Evolutionary conservation across 1,140 invertebrate genomes (phyloP), one percentile per base, ranked within the genome.

Genomic region (Bradysia coprophila): DNA sequence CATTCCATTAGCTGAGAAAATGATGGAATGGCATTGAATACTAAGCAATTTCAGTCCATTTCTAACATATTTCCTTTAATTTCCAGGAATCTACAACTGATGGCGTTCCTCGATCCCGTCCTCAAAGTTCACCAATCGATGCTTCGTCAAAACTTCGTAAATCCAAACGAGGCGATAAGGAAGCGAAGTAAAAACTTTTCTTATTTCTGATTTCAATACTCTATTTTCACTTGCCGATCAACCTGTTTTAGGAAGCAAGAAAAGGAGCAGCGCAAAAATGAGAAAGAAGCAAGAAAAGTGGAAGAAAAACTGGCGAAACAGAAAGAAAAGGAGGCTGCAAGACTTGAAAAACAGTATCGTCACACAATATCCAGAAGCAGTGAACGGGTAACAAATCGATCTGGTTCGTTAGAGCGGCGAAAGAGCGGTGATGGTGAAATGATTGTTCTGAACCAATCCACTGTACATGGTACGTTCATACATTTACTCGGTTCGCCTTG

Each of bases 371-470:
- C 59, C 46, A 53, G 59, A 22, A 61, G 58, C 46, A 61, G 54
- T 8, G 57, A 59, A 38, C 51, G 58, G 3, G 45, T 57, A 39
- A 50, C 49, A 31, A 47, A 53, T 8, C 52, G 57, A 22, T 61
- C 58, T 21, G 56, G 56, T 22, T 61, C 57, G 18, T 44, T 60
- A 40, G 72, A 76, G 51, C 62, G 73, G n/a, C 58, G 71, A 37
- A 67, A 63, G 45, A 72, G 70, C 19, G 69, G 68, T 28, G 54
- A 60, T 40, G 59, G 61, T 38, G 55, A 51, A 8, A 53, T 55
- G 1, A 18, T 18, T 18, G 69, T 72, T 45, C 70, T 73, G 43
- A 61, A 60, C 45, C 58, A 60, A 46, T 60, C 56, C 19, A 61
- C 57, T 21, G 56, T 61, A 11, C 58, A 61, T 24, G 58, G 38